Evolutionary conservation across 2,113 vertebrate species (phyloP).

Genomic region (Chaetodon auriga): DNA sequence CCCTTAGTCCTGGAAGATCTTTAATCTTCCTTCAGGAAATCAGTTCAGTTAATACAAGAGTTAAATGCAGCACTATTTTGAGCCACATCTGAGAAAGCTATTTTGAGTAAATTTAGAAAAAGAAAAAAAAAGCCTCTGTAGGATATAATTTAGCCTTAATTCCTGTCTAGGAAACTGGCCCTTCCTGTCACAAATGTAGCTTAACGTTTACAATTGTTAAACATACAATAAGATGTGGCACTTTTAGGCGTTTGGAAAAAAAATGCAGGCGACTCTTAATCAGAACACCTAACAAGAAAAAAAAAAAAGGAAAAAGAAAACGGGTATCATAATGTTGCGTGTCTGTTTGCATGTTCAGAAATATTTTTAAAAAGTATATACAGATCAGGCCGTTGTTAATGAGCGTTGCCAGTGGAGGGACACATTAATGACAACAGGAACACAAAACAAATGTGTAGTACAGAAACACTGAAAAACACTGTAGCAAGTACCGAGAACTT

Average conservation of each 20-base stretch:
- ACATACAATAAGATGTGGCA: neutral
- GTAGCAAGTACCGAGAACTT: conserved; percentile 67
- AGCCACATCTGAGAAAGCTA: neutral
- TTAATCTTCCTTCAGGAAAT: too few species aligned
- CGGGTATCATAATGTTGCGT: neutral
- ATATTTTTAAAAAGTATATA: neutral
- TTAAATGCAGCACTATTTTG: neutral
- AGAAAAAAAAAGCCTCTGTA: neutral
- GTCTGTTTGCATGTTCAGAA: neutral
- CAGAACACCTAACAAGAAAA: neutral
- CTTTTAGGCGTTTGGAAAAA: neutral
- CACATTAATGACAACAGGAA: neutral
- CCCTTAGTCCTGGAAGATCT: neutral
- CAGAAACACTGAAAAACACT: conserved; percentile 37
- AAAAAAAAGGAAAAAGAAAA: neutral
- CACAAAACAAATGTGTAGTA: conserved; percentile 12
- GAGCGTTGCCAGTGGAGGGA: neutral
- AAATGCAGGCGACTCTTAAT: neutral
- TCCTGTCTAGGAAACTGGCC: conserved; percentile 11
- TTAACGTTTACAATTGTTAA: conserved; percentile 12
- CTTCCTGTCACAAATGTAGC: conserved; percentile 46
- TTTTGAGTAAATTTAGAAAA: neutral
- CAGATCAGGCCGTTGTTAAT: neutral
- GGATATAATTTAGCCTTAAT: neutral
- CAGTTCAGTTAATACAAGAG: too few species aligned